Evolutionary conservation across 1,140 invertebrate species (phyloP).

Genomic region (Onthophagus taurus): DNA sequence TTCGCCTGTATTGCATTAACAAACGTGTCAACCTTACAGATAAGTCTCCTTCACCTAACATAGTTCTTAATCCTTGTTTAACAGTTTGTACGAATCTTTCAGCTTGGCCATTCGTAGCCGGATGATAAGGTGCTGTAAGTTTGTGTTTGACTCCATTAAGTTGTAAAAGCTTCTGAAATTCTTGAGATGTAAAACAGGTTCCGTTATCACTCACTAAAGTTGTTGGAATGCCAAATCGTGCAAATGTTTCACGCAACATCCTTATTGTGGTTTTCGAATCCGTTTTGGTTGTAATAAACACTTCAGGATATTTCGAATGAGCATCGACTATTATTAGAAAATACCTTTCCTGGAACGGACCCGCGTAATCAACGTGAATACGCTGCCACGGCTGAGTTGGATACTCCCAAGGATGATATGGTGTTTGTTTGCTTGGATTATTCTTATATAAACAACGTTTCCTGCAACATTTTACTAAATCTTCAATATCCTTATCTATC

Average conservation of each 20-base stretch:
- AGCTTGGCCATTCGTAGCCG: neutral
- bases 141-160: neutral
- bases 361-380: constrained; percentile 5
- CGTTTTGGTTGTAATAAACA: neutral
- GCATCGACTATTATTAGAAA: constrained; percentile 8
- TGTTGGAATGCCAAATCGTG: neutral
- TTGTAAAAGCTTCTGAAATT: constrained; percentile 1
- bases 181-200: neutral
- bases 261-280: neutral
- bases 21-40: no score
- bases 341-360: neutral
- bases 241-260: neutral
- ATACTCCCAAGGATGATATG: neutral
- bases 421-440: neutral
- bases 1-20: no score
- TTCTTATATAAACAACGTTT: constrained; percentile 7
- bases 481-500: constrained; percentile 9
- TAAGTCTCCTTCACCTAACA: no score
- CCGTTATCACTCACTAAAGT: constrained; percentile 5
- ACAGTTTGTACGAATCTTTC: constrained; percentile 4
- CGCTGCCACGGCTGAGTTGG: neutral
- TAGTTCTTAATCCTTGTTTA: no score
- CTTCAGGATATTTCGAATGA: constrained; percentile 1
- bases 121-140: neutral
- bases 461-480: neutral